These are phyloP conservation scores for Phataginus tetradactyla DNA, from an alignment of 2,797 vertebrate species.

Conservation along the genomic window DNA sequence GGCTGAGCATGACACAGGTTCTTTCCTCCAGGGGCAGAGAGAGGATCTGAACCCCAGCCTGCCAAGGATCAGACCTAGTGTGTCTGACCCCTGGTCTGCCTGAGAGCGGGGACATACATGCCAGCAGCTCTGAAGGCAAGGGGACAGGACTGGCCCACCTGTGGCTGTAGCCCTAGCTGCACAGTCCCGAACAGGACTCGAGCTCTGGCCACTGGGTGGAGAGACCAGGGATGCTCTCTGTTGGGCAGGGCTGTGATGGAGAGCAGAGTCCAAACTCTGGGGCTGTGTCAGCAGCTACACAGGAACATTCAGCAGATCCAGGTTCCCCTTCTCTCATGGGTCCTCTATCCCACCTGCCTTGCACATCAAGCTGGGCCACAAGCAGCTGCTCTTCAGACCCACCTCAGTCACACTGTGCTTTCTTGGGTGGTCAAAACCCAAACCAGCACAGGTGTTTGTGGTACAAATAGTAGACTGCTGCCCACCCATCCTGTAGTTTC, in stretches of 20 bases:
- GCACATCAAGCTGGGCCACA: not conserved
- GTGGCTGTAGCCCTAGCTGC: not conserved
- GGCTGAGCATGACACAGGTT: not conserved
- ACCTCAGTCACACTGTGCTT: not conserved
- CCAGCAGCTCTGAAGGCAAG: not conserved
- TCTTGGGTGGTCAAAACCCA: not conserved
- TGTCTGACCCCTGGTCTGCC: not conserved
- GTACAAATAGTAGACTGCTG: not conserved
- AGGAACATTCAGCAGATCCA: not conserved
- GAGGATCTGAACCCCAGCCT: too few species aligned
- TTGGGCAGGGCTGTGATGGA: too few species aligned
- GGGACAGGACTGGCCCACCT: not conserved
- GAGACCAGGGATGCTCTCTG: not conserved
- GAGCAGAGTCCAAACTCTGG: not conserved
- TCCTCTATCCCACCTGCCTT: not conserved
- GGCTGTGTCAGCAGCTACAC: not conserved
- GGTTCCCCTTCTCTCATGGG: accelerated
- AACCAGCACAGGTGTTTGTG: not conserved
- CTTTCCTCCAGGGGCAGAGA: not conserved
- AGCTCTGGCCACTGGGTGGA: not conserved
- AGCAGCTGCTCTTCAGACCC: not conserved
- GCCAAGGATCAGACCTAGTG: too few species aligned
- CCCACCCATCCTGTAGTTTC: not conserved
- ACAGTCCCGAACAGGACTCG: not conserved
- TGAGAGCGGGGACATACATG: accelerated